These are phyloP conservation scores for Drosophila lacertosa DNA, from an alignment of 1,140 invertebrate species.

Conservation along the genomic window DNA sequence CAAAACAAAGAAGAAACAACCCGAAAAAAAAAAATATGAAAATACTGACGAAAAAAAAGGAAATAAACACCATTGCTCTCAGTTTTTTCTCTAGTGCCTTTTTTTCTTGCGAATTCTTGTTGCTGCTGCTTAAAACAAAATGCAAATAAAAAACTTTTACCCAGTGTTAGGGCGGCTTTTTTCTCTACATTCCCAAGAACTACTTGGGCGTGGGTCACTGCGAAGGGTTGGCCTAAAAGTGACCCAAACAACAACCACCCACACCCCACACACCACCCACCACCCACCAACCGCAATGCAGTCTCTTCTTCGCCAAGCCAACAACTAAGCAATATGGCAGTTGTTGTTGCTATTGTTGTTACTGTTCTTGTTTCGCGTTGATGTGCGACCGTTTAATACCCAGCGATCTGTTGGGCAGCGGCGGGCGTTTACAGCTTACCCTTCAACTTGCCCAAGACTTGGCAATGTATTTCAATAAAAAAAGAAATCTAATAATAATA, in stretches of 20 bases:
- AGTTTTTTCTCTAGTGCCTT: constrained; percentile 31
- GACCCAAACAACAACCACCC: constrained; percentile 29
- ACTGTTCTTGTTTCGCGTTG: constrained; percentile 12
- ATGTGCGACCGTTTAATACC: constrained; percentile 23
- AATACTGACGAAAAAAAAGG: constrained; percentile 18
- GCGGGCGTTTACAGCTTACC: constrained; percentile 7
- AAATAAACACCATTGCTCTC: constrained; percentile 66
- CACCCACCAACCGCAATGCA: neutral
- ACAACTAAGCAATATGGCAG: constrained; percentile 24
- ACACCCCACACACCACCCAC: neutral
- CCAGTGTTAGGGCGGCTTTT: constrained; percentile 41
- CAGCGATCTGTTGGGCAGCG: neutral
- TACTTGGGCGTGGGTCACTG: constrained; percentile 40
- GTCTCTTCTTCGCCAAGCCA: neutral
- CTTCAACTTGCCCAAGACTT: neutral
- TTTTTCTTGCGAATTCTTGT: constrained; percentile 7
- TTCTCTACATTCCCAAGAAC: constrained; percentile 60
- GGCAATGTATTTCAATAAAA: too few relatives aligned
- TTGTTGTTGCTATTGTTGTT: constrained; percentile 4
- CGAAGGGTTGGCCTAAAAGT: constrained; percentile 18
- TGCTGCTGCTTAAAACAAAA: constrained; percentile 70
- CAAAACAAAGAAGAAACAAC: constrained; percentile 75
- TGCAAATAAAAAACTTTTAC: constrained; percentile 75
- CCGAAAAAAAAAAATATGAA: constrained; percentile 22
- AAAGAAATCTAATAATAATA: too few relatives aligned